These are phyloP conservation scores for Botia kubotai DNA, from an alignment of 2,797 vertebrate species.

Conservation along the genomic window DNA sequence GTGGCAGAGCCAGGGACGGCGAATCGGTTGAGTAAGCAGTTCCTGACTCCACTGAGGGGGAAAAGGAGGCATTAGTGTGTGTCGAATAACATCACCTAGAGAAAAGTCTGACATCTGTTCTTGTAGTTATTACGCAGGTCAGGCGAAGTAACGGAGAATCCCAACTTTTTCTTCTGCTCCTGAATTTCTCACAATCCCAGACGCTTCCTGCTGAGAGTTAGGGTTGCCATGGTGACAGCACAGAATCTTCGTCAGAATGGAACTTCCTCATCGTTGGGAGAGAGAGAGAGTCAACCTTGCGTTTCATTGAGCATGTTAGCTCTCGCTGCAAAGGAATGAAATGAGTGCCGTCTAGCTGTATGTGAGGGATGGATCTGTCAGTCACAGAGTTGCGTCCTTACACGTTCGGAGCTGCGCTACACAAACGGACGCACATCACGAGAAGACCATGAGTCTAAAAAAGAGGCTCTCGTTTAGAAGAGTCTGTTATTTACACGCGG, in stretches of 20 bases:
- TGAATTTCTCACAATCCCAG: conserved; percentile 24
- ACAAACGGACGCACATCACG: conserved; percentile 19
- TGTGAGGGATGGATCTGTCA: conserved; percentile 48
- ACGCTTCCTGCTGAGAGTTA: conserved; percentile 31
- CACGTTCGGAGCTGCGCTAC: conserved; percentile 31
- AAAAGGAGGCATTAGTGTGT: conserved; percentile 26
- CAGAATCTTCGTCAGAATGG: conserved; percentile 46
- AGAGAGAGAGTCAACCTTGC: conserved; percentile 24
- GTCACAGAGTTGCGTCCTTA: conserved; percentile 23
- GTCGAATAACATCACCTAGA: conserved; percentile 23
- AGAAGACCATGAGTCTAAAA: conserved; percentile 78
- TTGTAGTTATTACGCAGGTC: conserved; percentile 33
- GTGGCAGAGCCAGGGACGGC: conserved; percentile 43
- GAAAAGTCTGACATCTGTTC: conserved; percentile 41
- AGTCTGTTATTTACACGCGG: conserved; percentile 79
- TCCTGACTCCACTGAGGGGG: conserved; percentile 15
- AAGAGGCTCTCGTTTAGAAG: conserved; percentile 85
- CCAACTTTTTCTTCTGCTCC: conserved; percentile 12
- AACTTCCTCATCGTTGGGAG: conserved; percentile 55
- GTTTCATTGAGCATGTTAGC: conserved; percentile 40
- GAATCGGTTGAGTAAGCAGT: conserved; percentile 50
- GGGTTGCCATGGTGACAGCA: conserved; percentile 51
- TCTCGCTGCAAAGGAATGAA: conserved; percentile 61
- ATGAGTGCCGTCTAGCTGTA: conserved; percentile 18
- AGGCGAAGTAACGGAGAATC: conserved; percentile 41